Conservation (phyloP, 2,797 vertebrate species). For the Paguma larvata region DNA sequence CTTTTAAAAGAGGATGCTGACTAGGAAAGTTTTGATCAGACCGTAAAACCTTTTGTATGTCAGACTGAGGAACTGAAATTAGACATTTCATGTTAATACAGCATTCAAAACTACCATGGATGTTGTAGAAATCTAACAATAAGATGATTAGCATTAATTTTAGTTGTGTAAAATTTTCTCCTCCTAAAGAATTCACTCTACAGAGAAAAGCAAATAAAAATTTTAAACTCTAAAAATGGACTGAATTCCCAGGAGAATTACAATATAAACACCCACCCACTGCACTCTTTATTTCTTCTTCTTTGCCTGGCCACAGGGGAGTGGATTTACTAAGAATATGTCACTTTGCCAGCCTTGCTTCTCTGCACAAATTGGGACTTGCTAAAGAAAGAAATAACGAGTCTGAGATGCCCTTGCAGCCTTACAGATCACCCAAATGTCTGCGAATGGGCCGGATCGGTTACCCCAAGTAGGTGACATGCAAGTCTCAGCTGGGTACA, state of each 20-base stretch:
- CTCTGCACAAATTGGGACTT: conserved; percentile 52
- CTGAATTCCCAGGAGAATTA: not conserved
- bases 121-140: not conserved
- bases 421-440: not conserved
- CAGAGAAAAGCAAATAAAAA: conserved; percentile 47
- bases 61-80: not conserved
- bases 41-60: not conserved
- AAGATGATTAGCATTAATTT: not conserved
- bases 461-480: not conserved
- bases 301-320: conserved; percentile 8
- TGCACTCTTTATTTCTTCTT: not conserved
- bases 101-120: not conserved
- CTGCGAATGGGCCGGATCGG: not conserved
- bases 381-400: not conserved
- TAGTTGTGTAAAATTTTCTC: conserved; percentile 38
- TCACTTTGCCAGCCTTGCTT: conserved; percentile 3
- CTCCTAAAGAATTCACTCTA: not conserved
- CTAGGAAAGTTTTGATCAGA: not conserved
- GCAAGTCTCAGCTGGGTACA: not conserved
- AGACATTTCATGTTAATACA: conserved; percentile 21
- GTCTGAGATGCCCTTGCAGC: not conserved
- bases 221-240: conserved; percentile 9
- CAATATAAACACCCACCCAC: conserved; percentile 40
- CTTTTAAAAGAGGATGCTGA: not conserved
- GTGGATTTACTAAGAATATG: conserved; percentile 53